Conservation (phyloP, 35 echinoderm and acorn worm genomes). For the Ophioderma brevispina region DNA sequence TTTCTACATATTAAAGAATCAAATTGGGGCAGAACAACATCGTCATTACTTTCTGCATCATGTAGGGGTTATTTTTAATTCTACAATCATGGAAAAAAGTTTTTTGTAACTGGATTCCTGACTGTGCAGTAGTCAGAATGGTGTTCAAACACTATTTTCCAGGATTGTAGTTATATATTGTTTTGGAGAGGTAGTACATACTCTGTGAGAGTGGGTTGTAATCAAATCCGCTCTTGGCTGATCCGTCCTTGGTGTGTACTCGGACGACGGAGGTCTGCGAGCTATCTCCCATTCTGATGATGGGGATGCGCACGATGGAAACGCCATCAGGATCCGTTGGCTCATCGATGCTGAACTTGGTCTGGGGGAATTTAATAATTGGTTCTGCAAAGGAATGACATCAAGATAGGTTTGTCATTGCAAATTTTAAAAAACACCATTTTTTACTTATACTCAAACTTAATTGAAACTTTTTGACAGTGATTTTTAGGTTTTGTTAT, state of each 20-base stretch:
- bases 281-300: conserved; percentile 88
- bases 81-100: too few species aligned
- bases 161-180: too few species aligned
- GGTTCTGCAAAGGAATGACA: conserved; percentile 71
- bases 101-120: too few species aligned
- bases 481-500: not conserved
- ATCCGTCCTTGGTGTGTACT: conserved; percentile 99
- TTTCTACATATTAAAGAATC: too few species aligned
- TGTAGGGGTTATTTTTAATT: too few species aligned
- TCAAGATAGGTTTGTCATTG: too few species aligned
- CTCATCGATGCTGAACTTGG: conserved; percentile 83
- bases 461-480: not conserved
- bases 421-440: too few species aligned
- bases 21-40: too few species aligned
- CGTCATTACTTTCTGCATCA: too few species aligned
- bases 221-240: conserved; percentile 97
- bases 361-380: conserved; percentile 96
- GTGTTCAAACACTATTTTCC: too few species aligned
- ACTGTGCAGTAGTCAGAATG: too few species aligned
- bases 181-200: conserved; percentile 50
- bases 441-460: too few species aligned
- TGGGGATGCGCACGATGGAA: conserved; percentile 56
- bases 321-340: conserved; percentile 66
- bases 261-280: conserved; percentile 92
- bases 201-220: conserved; percentile 89